phyloP scores from a whole-genome alignment of 2,113 vertebrate genomes.

The Isurus oxyrinchus region DNA sequence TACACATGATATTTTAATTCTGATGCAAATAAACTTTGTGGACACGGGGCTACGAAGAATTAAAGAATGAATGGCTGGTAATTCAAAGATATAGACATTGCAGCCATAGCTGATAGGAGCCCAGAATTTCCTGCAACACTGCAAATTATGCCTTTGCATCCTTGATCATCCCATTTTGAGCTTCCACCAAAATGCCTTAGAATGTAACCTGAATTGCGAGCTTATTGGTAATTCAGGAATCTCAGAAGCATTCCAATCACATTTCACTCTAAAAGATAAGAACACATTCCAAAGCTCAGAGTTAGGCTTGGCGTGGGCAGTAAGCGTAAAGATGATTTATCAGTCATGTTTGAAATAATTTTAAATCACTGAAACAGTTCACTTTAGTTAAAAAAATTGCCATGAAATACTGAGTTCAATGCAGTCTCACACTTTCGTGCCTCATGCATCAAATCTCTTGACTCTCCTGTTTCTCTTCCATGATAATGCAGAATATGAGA shows the following conservation, averaged over 20 bases:
- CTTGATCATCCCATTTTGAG: not conserved
- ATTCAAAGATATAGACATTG: not conserved
- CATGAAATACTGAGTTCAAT: not conserved
- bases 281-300: not conserved
- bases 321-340: not conserved
- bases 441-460: not conserved
- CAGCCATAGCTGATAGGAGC: not conserved
- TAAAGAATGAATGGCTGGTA: conserved; percentile 32
- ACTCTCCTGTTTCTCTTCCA: not conserved
- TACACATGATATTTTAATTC: conserved; percentile 11
- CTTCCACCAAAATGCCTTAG: not conserved
- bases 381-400: not conserved
- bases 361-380: not conserved
- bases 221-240: not conserved
- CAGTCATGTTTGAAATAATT: not conserved
- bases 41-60: conserved; percentile 23
- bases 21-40: conserved; percentile 7
- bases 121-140: not conserved
- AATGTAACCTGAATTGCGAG: not conserved
- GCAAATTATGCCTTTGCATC: not conserved
- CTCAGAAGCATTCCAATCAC: not conserved
- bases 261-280: not conserved
- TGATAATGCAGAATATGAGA: not conserved
- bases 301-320: not conserved
- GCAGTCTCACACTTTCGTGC: not conserved